Conservation (phyloP, 2,888 invertebrate species). For the Caenorhabditis wallacei region DNA sequence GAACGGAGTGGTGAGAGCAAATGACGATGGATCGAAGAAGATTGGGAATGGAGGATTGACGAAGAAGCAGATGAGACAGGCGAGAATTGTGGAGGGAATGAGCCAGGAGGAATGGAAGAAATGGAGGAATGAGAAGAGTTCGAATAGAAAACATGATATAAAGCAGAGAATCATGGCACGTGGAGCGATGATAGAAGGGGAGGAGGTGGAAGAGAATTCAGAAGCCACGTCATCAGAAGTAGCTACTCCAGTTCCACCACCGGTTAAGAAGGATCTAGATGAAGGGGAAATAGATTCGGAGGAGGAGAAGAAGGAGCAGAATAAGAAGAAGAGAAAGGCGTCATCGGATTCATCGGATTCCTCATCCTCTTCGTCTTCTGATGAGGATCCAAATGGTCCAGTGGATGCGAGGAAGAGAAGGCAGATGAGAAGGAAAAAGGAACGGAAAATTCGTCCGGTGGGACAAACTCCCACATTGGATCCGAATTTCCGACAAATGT, state of each 20-base stretch:
- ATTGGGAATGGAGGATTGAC: slow-evolving; percentile 57
- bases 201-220: background rate
- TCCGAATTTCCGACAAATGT: slow-evolving; percentile 63
- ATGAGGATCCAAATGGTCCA: slow-evolving; percentile 48
- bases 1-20: slow-evolving; percentile 57
- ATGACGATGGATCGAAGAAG: slow-evolving; percentile 45
- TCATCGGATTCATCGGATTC: slow-evolving; percentile 50
- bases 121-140: slow-evolving; percentile 62
- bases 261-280: slow-evolving; percentile 55
- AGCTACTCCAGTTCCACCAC: background rate
- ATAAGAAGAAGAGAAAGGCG: slow-evolving; percentile 20
- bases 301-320: slow-evolving; percentile 62
- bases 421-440: slow-evolving; percentile 60
- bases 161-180: slow-evolving; percentile 64
- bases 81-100: slow-evolving; percentile 56
- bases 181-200: slow-evolving; percentile 41
- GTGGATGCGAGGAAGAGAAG: slow-evolving; percentile 60
- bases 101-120: slow-evolving; percentile 52
- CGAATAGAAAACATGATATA: slow-evolving; percentile 48
- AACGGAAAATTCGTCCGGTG: too few species aligned
- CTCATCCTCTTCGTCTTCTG: slow-evolving; percentile 50
- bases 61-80: slow-evolving; percentile 54
- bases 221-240: background rate
- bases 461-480: too few species aligned
- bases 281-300: slow-evolving; percentile 74